Conservation (phyloP, 2,113 vertebrate species). For the Vicugna pacos region DNA sequence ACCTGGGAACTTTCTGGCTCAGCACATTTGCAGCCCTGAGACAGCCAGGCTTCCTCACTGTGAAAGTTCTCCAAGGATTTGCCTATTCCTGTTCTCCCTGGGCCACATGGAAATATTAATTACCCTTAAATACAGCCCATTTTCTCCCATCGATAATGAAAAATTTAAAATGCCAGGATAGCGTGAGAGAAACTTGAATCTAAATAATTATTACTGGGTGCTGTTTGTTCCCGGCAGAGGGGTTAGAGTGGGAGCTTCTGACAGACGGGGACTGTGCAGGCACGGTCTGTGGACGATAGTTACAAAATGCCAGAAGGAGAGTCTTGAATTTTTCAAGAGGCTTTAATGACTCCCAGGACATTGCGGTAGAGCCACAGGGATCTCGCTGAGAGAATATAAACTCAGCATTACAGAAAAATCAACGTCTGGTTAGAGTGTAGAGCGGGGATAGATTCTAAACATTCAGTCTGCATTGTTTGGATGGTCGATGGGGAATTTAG, state of each 20-base stretch:
- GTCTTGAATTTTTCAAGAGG: constrained; percentile 77
- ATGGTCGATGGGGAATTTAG: constrained; percentile 61
- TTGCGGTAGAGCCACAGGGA: constrained; percentile 45
- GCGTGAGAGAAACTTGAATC: constrained; percentile 29
- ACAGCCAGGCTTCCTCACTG: constrained; percentile 52
- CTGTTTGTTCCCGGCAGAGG: constrained; percentile 14
- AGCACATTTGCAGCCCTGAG: not conserved
- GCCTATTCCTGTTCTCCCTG: constrained; percentile 2
- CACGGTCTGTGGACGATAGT: constrained; percentile 67
- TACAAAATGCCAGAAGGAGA: constrained; percentile 77
- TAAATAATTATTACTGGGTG: not conserved
- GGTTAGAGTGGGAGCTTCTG: constrained; percentile 8
- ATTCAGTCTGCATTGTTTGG: constrained; percentile 67
- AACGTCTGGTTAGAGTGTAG: constrained; percentile 67
- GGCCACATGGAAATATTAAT: constrained; percentile 75
- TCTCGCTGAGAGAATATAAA: constrained; percentile 76
- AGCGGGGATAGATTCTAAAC: constrained; percentile 48
- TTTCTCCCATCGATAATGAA: constrained; percentile 65
- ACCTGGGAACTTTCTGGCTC: not conserved
- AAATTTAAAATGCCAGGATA: constrained; percentile 72
- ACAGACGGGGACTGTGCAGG: constrained; percentile 23
- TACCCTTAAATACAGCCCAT: constrained; percentile 55
- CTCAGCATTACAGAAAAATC: constrained; percentile 71
- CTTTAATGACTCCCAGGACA: constrained; percentile 79
- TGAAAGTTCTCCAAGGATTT: constrained; percentile 31